phyloP scores from a whole-genome alignment of 2,797 vertebrate species.

The Scomberomorus guttatus region DNA sequence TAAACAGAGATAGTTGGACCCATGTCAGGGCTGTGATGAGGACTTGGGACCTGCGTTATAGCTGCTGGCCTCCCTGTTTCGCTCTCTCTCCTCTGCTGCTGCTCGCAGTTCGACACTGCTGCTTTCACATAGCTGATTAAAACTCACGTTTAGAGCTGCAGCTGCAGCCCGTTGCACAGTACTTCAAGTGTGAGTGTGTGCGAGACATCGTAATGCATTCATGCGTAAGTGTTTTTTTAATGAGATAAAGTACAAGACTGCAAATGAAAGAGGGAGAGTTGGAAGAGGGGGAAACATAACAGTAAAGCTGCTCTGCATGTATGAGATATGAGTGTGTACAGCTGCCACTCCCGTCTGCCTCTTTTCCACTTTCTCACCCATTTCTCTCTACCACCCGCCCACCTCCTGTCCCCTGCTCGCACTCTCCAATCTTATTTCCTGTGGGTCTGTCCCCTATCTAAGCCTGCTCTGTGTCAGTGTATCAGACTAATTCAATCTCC shows the following conservation, averaged over 20 bases:
- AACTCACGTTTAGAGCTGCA: conserved; percentile 29
- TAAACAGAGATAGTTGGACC: conserved; percentile 69
- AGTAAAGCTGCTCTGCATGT: conserved; percentile 44
- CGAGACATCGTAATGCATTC: conserved; percentile 21
- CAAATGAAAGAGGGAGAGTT: conserved; percentile 28
- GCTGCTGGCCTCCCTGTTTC: conserved; percentile 19
- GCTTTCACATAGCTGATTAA: conserved; percentile 40
- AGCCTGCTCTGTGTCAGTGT: conserved; percentile 74
- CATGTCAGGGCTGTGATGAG: conserved; percentile 62
- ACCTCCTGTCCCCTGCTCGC: conserved; percentile 59
- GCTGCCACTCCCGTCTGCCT: conserved; percentile 66
- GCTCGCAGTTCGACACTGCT: conserved; percentile 15
- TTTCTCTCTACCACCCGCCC: conserved; percentile 41
- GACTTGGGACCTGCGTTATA: conserved; percentile 34
- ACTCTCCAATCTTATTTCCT: conserved; percentile 76
- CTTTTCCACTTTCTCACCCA: conserved; percentile 37
- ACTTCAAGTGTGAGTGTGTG: conserved; percentile 3
- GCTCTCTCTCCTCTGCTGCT: conserved; percentile 18
- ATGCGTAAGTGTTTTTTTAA: background rate
- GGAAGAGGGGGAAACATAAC: conserved; percentile 38
- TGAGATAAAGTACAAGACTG: conserved; percentile 25
- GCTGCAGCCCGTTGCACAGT: conserved; percentile 24
- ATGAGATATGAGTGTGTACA: conserved; percentile 60
- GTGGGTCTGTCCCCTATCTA: conserved; percentile 70
- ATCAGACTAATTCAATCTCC: conserved; percentile 83